Evolutionary conservation across 2,797 vertebrate species (phyloP), one percentile per base, ranked within the genome.

Genomic region (Enteromius treurensis): DNA sequence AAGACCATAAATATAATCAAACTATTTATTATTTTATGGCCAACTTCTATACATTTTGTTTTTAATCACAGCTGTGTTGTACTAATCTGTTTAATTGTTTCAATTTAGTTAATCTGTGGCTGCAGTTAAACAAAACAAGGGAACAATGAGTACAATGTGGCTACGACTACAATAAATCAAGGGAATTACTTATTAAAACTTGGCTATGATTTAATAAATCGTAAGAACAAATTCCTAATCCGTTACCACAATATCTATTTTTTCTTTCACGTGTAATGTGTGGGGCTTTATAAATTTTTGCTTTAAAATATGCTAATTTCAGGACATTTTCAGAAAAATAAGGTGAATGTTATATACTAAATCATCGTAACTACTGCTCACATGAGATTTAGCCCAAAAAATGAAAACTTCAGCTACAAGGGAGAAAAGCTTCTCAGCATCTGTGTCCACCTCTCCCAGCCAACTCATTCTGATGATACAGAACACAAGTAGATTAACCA

Each of bases 381-480:
- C 98, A 45, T 98, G 98, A 91, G 98, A 99, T 90, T 97, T 98
- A 79, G 96, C 95, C 98, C 98, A 99, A 90, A 96, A 98, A 92
- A 96, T 95, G 87, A 99, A 99, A 87, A 99, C 95, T 81, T 98
- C 96, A 70, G 97, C 96, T 88, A 97, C 97, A 95, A 99, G 97
- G 84, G 93, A 92, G 91, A 98, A 99, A 85, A 99, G 92, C 79
- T 95, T 95, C 90, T 97, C 96, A 0, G 97, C 96, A 85, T 97
- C 96, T 23, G 95, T 86, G 84, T 94, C 96, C 0, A 93, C 91
- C 64, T 97, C 95, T 90, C 95, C 96, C 40, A 98, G 92, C 98
- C 98, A 99, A 84, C 93, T 96, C 88, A 96, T 96, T 90, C 98
- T 99, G 89, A 85, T 68, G 88, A 80, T 26, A 51, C 2, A 58